phyloP scores from a whole-genome alignment of 2,888 invertebrate species.

The Napeogenes inachia region DNA sequence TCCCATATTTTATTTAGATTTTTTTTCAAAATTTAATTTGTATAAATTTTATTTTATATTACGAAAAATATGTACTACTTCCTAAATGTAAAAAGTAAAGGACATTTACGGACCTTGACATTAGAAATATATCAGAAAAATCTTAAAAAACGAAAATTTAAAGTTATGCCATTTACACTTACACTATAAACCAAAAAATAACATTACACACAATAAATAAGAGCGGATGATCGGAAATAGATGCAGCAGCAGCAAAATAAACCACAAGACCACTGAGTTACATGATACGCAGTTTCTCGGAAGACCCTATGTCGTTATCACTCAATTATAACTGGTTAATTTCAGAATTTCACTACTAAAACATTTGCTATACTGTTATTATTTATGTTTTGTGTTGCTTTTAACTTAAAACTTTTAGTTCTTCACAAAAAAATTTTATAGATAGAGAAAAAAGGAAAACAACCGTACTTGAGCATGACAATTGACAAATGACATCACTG shows the following conservation, averaged over 20 bases:
- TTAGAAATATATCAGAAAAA: constrained; percentile 12
- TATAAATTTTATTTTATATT: not conserved
- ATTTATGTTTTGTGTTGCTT: constrained; percentile 32
- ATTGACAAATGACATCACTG: constrained; percentile 31
- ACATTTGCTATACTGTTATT: constrained; percentile 32
- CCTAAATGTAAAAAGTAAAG: constrained; percentile 8
- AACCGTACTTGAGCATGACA: constrained; percentile 37
- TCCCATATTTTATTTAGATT: not conserved
- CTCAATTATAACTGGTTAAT: constrained; percentile 35
- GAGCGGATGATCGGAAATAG: constrained; percentile 58
- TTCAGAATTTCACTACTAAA: constrained; percentile 31
- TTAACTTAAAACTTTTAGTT: constrained; percentile 38
- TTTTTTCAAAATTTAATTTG: not conserved
- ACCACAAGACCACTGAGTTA: constrained; percentile 55
- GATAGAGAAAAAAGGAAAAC: constrained; percentile 42
- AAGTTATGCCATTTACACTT: not conserved
- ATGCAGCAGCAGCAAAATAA: constrained; percentile 61
- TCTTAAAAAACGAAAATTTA: constrained; percentile 11
- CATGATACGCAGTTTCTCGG: constrained; percentile 54
- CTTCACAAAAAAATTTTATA: constrained; percentile 31
- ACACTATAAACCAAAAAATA: constrained; percentile 16
- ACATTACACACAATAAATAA: constrained; percentile 48
- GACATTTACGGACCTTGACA: constrained; percentile 25
- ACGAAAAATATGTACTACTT: not conserved
- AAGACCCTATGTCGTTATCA: constrained; percentile 50